Evolutionary conservation across 2,797 vertebrate species (phyloP).

Genomic region (Chrosomus eos): DNA sequence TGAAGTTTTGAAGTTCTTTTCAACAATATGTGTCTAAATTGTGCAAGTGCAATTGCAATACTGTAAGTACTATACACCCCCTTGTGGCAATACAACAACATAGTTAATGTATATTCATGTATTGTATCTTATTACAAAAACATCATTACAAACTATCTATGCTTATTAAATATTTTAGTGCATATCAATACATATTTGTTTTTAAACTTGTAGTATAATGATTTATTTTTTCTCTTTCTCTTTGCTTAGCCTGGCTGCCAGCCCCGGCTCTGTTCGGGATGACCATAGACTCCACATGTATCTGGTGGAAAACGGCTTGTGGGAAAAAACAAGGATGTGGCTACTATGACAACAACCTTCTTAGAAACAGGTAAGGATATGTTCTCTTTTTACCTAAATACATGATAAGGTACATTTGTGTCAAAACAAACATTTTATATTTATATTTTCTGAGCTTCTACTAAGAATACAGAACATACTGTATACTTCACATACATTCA

Average conservation of each 20-base stretch:
- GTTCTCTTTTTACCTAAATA: slow-evolving; percentile 45
- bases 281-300: slow-evolving; percentile 89
- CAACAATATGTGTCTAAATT: not conserved
- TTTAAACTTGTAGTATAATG: not conserved
- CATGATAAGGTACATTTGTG: slow-evolving; percentile 16
- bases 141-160: not conserved
- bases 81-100: slow-evolving; percentile 35
- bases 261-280: slow-evolving; percentile 89
- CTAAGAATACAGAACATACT: too few relatives aligned
- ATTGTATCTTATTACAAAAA: not conserved
- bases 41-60: not conserved
- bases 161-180: not conserved
- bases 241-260: slow-evolving; percentile 87
- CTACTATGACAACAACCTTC: slow-evolving; percentile 90
- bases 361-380: slow-evolving; percentile 85
- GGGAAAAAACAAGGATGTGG: slow-evolving; percentile 79
- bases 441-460: too few relatives aligned
- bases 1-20: too few relatives aligned
- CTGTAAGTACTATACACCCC: slow-evolving; percentile 57
- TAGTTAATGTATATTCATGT: not conserved
- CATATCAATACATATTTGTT: not conserved
- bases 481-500: not conserved
- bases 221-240: not conserved
- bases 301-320: slow-evolving; percentile 85
- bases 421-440: too few relatives aligned